phyloP scores from a whole-genome alignment of 2,797 vertebrate species.

The Halcyon smyrnensis region DNA sequence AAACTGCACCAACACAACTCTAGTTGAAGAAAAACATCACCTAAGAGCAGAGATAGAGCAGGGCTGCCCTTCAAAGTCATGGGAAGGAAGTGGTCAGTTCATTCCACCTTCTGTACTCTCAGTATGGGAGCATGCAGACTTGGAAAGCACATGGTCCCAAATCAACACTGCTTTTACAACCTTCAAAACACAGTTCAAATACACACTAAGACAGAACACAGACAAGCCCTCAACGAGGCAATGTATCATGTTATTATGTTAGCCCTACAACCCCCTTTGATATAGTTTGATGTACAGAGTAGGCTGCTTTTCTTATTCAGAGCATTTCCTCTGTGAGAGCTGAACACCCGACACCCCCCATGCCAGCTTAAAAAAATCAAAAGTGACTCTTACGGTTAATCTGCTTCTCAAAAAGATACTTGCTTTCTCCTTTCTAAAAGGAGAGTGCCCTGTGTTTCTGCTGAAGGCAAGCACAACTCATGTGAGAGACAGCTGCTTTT shows the following conservation, averaged over 20 bases:
- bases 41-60: background rate
- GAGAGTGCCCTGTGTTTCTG: background rate
- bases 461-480: background rate
- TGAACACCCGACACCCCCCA: no score
- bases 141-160: background rate
- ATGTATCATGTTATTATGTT: background rate
- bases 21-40: rapidly evolving
- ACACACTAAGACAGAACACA: background rate
- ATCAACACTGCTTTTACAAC: background rate
- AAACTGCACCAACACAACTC: background rate
- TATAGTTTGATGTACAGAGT: rapidly evolving
- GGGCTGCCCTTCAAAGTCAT: background rate
- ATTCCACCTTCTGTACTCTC: background rate
- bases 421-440: background rate
- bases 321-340: background rate
- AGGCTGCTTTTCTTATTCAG: background rate
- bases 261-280: background rate
- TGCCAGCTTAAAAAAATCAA: background rate
- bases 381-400: background rate
- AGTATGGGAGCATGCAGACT: background rate
- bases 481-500: background rate
- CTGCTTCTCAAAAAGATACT: background rate
- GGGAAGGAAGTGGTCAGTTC: background rate
- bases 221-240: background rate
- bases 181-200: background rate